These are phyloP conservation scores for Pseudachorutes palmiensis DNA, from an alignment of 1,140 invertebrate genomes.

Conservation along the genomic window DNA sequence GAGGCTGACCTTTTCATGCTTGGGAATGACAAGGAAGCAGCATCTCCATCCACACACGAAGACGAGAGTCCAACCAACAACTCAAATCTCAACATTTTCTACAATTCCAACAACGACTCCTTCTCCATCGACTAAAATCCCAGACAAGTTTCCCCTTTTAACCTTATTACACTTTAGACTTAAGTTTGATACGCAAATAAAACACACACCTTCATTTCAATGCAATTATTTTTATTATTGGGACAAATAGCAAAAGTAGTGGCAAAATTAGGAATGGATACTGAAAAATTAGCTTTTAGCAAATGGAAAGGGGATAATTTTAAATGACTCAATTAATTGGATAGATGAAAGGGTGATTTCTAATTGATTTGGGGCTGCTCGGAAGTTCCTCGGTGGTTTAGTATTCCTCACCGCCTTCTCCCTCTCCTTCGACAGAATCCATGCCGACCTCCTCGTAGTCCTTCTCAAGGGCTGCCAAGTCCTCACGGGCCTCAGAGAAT, in stretches of 20 bases:
- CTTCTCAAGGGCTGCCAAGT: conserved; percentile 72
- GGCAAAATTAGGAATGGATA: too few relatives aligned
- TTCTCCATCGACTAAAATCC: not conserved
- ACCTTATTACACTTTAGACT: not conserved
- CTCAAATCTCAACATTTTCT: not conserved
- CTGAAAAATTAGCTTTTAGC: too few relatives aligned
- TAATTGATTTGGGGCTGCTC: not conserved
- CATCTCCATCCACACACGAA: not conserved
- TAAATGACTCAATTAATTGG: not conserved
- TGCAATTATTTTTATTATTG: too few relatives aligned
- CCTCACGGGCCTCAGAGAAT: conserved; percentile 77
- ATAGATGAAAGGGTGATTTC: not conserved
- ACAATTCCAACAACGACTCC: not conserved
- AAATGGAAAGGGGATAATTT: too few relatives aligned
- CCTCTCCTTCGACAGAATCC: conserved; percentile 48
- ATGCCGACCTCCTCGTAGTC: conserved; percentile 74
- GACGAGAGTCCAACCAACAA: not conserved
- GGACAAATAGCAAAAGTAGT: too few relatives aligned
- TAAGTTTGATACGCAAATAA: not conserved
- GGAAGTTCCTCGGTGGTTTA: conserved; percentile 8
- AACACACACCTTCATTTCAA: not conserved
- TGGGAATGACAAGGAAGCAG: not conserved
- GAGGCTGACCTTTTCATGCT: not conserved
- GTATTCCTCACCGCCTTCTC: conserved; percentile 42
- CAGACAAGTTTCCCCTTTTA: not conserved